These are phyloP conservation scores for Otocyon megalotis DNA, from an alignment of 2,113 vertebrate genomes.

Conservation along the genomic window DNA sequence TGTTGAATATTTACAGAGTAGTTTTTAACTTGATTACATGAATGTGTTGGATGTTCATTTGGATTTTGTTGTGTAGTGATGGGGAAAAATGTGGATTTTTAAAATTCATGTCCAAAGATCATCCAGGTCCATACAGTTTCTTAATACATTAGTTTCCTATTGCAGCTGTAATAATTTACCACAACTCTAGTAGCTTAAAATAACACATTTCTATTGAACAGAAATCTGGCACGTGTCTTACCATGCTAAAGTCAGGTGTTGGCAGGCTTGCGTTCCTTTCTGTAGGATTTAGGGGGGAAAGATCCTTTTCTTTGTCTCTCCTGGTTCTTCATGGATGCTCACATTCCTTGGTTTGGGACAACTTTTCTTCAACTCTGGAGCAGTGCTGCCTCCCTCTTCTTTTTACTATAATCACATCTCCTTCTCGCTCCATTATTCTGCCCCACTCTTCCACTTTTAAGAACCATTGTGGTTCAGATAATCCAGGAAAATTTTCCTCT, in stretches of 20 bases:
- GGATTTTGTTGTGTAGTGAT: conserved; percentile 1
- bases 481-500: background rate
- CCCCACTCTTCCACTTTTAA: background rate
- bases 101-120: background rate
- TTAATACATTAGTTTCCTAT: background rate
- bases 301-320: background rate
- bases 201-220: background rate
- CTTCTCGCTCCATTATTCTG: background rate
- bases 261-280: background rate
- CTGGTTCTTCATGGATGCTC: background rate
- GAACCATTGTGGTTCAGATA: background rate
- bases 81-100: conserved; percentile 24
- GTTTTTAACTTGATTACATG: conserved; percentile 45
- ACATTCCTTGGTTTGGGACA: background rate
- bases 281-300: background rate
- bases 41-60: conserved; percentile 24
- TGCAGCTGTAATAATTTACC: background rate
- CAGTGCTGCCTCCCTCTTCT: background rate
- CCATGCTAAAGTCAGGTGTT: background rate
- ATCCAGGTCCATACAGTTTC: background rate
- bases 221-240: background rate
- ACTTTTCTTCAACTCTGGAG: background rate
- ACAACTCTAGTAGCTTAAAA: background rate
- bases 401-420: background rate
- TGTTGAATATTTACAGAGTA: conserved; percentile 61